These are phyloP conservation scores for Sesia bembeciformis DNA, from an alignment of 2,888 invertebrate genomes.

Conservation along the genomic window DNA sequence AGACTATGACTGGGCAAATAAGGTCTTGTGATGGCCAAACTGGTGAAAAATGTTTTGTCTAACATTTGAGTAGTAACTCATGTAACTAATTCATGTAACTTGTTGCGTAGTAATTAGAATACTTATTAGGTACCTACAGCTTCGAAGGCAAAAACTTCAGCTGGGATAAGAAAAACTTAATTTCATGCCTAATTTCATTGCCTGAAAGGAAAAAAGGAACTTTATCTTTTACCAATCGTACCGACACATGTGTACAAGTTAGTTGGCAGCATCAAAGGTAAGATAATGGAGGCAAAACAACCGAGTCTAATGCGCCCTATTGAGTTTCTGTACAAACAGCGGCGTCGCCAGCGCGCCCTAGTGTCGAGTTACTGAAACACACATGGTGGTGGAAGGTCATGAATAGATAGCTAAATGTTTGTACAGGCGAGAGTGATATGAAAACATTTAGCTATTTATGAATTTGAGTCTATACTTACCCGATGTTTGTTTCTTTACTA, in stretches of 20 bases:
- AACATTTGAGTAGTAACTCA: no score
- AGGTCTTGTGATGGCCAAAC: no score
- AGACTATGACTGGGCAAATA: no score
- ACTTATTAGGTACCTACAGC: no score
- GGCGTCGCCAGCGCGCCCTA: conserved; percentile 27
- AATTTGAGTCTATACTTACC: neutral
- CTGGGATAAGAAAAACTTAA: no score
- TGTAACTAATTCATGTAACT: no score
- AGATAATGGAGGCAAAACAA: conserved; percentile 71
- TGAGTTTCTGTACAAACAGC: conserved; percentile 59
- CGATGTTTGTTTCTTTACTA: no score
- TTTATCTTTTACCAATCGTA: conserved; percentile 5
- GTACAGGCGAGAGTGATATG: conserved; percentile 31
- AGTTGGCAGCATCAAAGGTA: conserved; percentile 64
- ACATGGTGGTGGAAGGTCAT: conserved; percentile 55
- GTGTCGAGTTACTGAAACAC: conserved; percentile 50
- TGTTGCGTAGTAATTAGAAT: no score
- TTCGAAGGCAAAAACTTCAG: no score
- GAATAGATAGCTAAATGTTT: conserved; percentile 51
- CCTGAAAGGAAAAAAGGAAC: neutral
- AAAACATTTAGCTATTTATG: conserved; percentile 17
- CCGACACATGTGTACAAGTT: conserved; percentile 36
- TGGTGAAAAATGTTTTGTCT: no score
- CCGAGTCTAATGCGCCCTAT: conserved; percentile 63
- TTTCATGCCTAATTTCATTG: no score